Evolutionary conservation across 2,797 vertebrate genomes (phyloP).

Genomic region (Buphagus erythrorhynchus): DNA sequence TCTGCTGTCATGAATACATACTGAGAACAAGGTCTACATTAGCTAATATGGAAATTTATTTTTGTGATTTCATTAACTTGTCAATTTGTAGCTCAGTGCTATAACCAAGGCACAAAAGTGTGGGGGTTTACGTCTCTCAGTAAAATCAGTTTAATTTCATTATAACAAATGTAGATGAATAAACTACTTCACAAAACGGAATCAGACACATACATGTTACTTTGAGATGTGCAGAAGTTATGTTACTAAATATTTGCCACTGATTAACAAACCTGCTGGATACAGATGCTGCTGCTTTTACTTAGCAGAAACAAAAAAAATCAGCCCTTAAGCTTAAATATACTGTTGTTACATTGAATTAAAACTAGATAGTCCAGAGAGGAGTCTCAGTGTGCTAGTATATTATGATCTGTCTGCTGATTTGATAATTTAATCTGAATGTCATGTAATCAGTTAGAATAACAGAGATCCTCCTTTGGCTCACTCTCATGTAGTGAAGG

Average conservation of each 20-base stretch:
- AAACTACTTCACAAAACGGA: not conserved
- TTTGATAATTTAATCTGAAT: not conserved
- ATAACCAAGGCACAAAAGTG: not conserved
- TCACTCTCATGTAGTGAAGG: accelerated
- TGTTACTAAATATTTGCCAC: not conserved
- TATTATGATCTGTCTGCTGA: not conserved
- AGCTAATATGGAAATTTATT: not conserved
- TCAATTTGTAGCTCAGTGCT: not conserved
- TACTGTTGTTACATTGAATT: not conserved
- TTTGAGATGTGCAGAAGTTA: not conserved
- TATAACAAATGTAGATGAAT: not conserved
- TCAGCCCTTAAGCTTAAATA: not conserved
- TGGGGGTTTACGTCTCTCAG: not conserved
- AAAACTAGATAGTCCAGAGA: not conserved
- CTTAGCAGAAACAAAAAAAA: not conserved
- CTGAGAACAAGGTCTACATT: not conserved
- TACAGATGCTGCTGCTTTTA: not conserved
- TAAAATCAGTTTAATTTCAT: not conserved
- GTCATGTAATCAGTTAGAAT: not conserved
- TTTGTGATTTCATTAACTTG: not conserved
- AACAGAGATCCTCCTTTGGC: not conserved
- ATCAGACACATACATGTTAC: accelerated
- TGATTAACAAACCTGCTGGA: not conserved
- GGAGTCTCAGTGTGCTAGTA: not conserved
- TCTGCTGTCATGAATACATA: not conserved